These are phyloP conservation scores for Neoniphon sammara DNA, from an alignment of 2,797 vertebrate species.

Conservation along the genomic window DNA sequence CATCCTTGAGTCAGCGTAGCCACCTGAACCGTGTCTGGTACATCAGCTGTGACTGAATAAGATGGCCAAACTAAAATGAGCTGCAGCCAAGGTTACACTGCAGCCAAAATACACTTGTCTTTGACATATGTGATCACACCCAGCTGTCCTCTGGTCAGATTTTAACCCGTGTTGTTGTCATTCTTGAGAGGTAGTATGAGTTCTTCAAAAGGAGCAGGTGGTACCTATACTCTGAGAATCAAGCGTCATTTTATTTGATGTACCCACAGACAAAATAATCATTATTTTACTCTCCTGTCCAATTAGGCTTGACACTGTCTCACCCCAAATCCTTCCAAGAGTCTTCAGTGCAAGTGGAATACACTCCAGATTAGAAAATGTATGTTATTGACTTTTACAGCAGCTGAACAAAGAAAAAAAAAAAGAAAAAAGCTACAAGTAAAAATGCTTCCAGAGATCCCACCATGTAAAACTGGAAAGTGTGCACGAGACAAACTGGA, in stretches of 20 bases:
- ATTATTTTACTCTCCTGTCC: conserved; percentile 50
- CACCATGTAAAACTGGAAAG: conserved; percentile 38
- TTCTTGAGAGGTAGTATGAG: conserved; percentile 54
- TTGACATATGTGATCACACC: conserved; percentile 51
- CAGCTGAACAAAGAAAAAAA: conserved; percentile 42
- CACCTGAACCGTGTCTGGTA: neutral
- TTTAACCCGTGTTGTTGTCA: conserved; percentile 51
- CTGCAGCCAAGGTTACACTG: conserved; percentile 30
- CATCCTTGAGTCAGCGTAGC: neutral
- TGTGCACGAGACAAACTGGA: neutral
- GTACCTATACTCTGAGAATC: conserved; percentile 59
- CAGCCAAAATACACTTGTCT: conserved; percentile 60
- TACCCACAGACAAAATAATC: conserved; percentile 64
- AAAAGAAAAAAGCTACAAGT: conserved; percentile 45
- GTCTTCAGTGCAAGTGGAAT: conserved; percentile 35
- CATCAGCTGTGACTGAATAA: neutral
- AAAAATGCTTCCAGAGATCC: conserved; percentile 27
- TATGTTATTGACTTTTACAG: conserved; percentile 41
- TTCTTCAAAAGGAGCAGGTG: conserved; percentile 60
- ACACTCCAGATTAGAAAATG: conserved; percentile 19
- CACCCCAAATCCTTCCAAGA: conserved; percentile 17
- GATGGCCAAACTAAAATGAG: neutral
- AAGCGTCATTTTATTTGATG: conserved; percentile 57
- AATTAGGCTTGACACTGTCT: conserved; percentile 47
- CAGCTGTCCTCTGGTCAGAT: conserved; percentile 58